Base-by-base conservation (phyloP, 2,888 invertebrate genomes). In the Scaptomyza parva region DNA sequence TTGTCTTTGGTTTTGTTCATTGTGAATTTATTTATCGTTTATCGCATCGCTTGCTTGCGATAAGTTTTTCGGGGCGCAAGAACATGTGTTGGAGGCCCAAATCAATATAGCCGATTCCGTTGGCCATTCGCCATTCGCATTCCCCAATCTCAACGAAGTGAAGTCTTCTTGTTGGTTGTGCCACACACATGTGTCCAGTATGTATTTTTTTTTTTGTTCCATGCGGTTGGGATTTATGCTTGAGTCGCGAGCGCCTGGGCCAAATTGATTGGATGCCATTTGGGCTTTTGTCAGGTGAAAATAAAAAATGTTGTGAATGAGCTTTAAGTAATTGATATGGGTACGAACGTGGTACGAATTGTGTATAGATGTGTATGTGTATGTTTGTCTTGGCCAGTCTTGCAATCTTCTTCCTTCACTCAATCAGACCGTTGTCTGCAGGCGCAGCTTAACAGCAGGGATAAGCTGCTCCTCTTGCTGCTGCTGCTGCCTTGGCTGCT, bases 301-400 rank as follows among this genome's bases (percentile, higher is more conserved):
- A 89, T 86, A 89, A 89, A 89, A 89, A 89, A 89, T 90, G 89
- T 87, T 84, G 86, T 86, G 89, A 86, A 89, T 89, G 89, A 88
- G 90, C 84, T 88, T 85, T 88, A 89, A 89, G 90, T 90, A 90
- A 90, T 90, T 90, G 90, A 90, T 90, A 90, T 90, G 90, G 90
- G 89, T 90, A 80, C 67, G 70, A 62, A 44, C 40, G 41, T 41
- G 51, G 47, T 51, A 53, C 73, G 48, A 22, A 37, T 37, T 9
- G 17, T 17, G 35, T 12, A 26, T 28, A 70, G 54, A 44, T 41
- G 41, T 28, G 74, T 58, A 44, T 41, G 41, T 40, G 39, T 40
- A 39, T 40, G 40, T 48, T n/a, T n/a, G 28, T 44, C 18, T 18
- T 39, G 45, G 37, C 26, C 48, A 48, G 48, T 48, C 48, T 35